Percentiles rank a stretch among this genome's conserved stretches.
phyloP scores from a whole-genome alignment of 1,140 invertebrate genomes.

The Lethrus apterus region DNA sequence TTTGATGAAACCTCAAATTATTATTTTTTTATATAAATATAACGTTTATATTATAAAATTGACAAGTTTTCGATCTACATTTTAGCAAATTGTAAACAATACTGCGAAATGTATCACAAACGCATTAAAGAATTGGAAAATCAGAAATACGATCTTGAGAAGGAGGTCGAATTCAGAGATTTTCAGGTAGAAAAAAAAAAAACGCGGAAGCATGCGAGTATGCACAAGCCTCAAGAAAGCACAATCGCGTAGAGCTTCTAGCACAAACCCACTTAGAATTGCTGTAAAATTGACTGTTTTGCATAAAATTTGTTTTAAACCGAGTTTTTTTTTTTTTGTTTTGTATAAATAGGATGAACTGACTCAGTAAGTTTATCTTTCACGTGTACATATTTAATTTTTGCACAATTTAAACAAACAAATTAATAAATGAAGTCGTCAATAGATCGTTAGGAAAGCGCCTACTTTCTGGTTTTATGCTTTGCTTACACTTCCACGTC shows the following conservation, averaged over 20 bases:
- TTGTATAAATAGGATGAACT: no score
- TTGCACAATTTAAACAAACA: no score
- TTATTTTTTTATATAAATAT: no score
- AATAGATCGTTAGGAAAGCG: no score
- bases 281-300: slow-evolving; percentile 8
- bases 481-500: not conserved
- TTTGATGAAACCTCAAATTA: no score
- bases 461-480: slow-evolving; percentile 11
- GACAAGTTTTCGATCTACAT: no score
- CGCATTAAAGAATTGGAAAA: slow-evolving; percentile 82
- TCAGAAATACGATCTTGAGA: slow-evolving; percentile 95
- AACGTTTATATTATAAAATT: no score
- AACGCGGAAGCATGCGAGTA: not conserved
- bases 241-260: slow-evolving; percentile 13
- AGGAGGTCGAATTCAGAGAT: slow-evolving; percentile 87
- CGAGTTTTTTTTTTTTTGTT: no score
- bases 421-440: no score
- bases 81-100: slow-evolving; percentile 73
- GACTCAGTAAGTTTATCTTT: no score
- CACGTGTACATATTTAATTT: no score
- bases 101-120: slow-evolving; percentile 79
- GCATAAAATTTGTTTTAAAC: no score
- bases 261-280: slow-evolving; percentile 11
- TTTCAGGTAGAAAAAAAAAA: slow-evolving; percentile 60
- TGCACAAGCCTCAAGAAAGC: slow-evolving; percentile 14